Evolutionary conservation across 2,113 vertebrate genomes (phyloP).

Genomic region (Megaceryle torquata): DNA sequence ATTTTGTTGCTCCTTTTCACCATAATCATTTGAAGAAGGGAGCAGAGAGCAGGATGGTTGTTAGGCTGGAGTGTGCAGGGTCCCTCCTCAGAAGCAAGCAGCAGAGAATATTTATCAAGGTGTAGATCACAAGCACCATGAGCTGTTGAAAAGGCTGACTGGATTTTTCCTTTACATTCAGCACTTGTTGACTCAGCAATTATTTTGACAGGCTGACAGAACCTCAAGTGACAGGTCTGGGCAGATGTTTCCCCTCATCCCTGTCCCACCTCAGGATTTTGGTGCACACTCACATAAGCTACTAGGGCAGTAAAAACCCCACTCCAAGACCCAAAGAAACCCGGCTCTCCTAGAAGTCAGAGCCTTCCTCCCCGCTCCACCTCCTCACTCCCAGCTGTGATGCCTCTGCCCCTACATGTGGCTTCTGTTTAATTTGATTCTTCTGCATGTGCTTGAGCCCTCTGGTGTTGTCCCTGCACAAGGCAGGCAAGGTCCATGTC

Average conservation of each 20-base stretch:
- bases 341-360: neutral
- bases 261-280: neutral
- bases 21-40: neutral
- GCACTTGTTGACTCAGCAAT: neutral
- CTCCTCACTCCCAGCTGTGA: neutral
- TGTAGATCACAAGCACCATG: neutral
- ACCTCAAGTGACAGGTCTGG: neutral
- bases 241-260: neutral
- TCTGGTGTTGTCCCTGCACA: neutral
- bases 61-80: neutral
- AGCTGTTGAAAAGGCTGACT: neutral
- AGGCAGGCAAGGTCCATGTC: neutral
- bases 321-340: neutral
- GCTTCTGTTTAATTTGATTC: neutral
- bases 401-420: neutral
- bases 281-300: neutral
- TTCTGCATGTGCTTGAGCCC: neutral
- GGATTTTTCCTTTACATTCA: neutral
- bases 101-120: neutral
- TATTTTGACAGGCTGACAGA: neutral
- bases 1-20: neutral
- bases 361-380: neutral
- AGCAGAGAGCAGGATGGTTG: neutral
- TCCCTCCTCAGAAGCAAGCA: neutral
- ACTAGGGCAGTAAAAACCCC: fast-evolving